These are phyloP conservation scores for Notiomystis cincta DNA, from an alignment of 2,113 vertebrate species.

Conservation along the genomic window DNA sequence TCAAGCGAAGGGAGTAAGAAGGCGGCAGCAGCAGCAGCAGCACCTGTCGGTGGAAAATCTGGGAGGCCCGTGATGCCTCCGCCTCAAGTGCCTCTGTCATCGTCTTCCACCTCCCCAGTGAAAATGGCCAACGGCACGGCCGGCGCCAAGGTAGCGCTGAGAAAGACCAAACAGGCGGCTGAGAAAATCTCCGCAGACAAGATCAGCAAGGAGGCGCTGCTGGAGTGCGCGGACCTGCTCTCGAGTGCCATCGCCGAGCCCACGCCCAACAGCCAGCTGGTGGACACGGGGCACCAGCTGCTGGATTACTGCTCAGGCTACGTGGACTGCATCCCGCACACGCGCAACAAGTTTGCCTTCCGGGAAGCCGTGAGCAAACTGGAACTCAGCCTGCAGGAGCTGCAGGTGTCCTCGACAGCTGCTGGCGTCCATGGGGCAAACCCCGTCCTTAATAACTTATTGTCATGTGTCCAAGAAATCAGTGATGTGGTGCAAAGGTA, in stretches of 20 bases:
- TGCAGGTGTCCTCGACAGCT: constrained; percentile 90
- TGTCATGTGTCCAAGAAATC: constrained; percentile 96
- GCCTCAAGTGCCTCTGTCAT: constrained; percentile 90
- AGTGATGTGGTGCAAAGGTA: constrained; percentile 99
- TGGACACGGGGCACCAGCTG: constrained; percentile 95
- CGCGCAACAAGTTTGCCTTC: constrained; percentile 97
- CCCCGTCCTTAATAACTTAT: constrained; percentile 91
- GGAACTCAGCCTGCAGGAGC: constrained; percentile 94
- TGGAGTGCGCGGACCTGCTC: constrained; percentile 90
- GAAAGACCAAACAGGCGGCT: constrained; percentile 84
- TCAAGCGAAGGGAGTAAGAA: constrained; percentile 80
- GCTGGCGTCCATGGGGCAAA: constrained; percentile 76
- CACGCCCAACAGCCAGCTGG: constrained; percentile 88
- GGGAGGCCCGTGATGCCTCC: constrained; percentile 85
- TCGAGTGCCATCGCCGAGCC: constrained; percentile 86
- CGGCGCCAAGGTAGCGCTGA: constrained; percentile 82
- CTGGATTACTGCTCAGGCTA: constrained; percentile 97
- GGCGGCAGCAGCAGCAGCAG: constrained; percentile 57
- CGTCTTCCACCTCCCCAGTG: constrained; percentile 77
- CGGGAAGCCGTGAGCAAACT: constrained; percentile 95
- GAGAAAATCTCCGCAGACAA: constrained; percentile 87
- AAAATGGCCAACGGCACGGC: constrained; percentile 90
- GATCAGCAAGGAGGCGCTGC: constrained; percentile 89
- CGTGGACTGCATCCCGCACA: constrained; percentile 97
- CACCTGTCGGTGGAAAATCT: constrained; percentile 72